Evolutionary conservation across 2,113 vertebrate genomes (phyloP), one percentile per base, ranked within the genome.

Genomic region (Lipophrys pholis): DNA sequence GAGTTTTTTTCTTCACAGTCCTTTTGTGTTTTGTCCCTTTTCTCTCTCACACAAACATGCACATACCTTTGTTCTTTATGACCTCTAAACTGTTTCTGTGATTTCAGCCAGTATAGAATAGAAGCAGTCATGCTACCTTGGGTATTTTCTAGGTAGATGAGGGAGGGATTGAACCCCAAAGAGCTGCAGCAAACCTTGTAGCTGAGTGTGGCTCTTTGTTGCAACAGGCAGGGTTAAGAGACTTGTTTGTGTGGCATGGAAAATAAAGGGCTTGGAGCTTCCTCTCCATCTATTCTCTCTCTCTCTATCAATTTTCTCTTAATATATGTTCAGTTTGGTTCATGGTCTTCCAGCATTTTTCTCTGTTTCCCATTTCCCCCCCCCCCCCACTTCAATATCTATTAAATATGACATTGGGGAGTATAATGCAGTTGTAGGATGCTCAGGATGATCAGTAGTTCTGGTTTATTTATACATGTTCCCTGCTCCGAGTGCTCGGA

Each of bases 181-280:
- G 41, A 36, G 65, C 61, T 1, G 57, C 41, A 39, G 50, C 54
- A 80, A 85, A 87, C 85, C 85, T 88, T 86, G 84, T 57, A 70
- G 61, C 61, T 74, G 69, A 85, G 54, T 75, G 71, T 4, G 8
- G 43, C 40, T 64, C 69, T 72, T 83, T 83, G 82, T 82, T 68
- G 55, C 11, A 36, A 42, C 14, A n/a, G 16, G 49, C 68, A 76
- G 63, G 75, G 76, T 85, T 80, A 83, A 87, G 79, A 80, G 80
- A 60, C 35, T 46, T 76, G 64, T 78, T 85, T 88, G 41, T 52
- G 59, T 51, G 56, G 42, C 15, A 66, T 43, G 69, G 73, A 52
- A 80, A 71, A 36, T 30, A 30, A 52, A 59, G 38, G 30, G 30
- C 68, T 71, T 59, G 59, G 39, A 35, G 5, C 59, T 58, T 50